A percentile compares a stretch with the other conserved stretches of the same genome.
Conservation (phyloP, 2,797 vertebrate genomes). For the Sebastes itinus region DNA sequence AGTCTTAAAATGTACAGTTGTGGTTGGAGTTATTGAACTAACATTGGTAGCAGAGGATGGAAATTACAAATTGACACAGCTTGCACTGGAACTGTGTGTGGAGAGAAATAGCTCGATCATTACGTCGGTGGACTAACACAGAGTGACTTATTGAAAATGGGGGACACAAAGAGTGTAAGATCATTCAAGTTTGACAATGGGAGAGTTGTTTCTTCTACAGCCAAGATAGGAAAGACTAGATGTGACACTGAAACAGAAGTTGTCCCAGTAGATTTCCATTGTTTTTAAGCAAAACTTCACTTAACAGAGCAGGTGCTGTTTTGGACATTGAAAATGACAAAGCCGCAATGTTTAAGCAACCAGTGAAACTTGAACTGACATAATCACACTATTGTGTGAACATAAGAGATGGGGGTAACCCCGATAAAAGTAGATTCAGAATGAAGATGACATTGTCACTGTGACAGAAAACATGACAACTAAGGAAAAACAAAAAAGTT, state of each 20-base stretch:
- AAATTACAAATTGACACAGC: background rate
- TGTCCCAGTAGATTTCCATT: background rate
- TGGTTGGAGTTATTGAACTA: background rate
- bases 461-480: background rate
- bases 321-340: conserved; percentile 21
- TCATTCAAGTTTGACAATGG: background rate
- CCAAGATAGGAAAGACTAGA: background rate
- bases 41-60: background rate
- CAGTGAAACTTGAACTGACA: background rate
- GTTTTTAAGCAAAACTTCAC: background rate
- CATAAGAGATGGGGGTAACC: background rate
- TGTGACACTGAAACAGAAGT: background rate
- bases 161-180: no score
- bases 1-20: background rate
- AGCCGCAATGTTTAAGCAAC: conserved; percentile 34
- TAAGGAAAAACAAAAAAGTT: background rate
- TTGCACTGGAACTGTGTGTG: background rate
- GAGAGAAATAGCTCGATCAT: background rate
- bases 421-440: background rate
- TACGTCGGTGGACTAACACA: no score
- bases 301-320: background rate
- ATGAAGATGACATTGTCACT: background rate
- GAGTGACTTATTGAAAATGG: no score
- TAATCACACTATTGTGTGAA: background rate
- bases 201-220: background rate